Percentiles rank a stretch among this genome's conserved stretches.
phyloP scores from a whole-genome alignment of 2,888 invertebrate genomes.

The Chymomyza fuscimana region DNA sequence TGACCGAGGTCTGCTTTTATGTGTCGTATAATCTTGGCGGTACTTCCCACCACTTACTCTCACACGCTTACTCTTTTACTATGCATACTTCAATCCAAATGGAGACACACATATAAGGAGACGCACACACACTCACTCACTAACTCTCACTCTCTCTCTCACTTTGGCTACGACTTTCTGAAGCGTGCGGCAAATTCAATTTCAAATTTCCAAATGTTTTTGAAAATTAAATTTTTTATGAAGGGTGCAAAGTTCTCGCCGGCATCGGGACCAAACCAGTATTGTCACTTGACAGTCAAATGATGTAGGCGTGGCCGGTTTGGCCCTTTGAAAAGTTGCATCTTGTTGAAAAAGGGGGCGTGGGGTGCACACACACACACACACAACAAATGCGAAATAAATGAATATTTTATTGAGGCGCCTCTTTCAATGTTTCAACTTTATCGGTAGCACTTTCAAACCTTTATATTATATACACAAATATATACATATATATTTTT shows the following conservation, averaged over 20 bases:
- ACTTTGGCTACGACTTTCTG: constrained; percentile 42
- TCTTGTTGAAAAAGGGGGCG: constrained; percentile 31
- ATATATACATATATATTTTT: not conserved
- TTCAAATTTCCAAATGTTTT: constrained; percentile 72
- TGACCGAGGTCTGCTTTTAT: not conserved
- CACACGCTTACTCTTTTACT: not conserved
- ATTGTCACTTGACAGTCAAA: not conserved
- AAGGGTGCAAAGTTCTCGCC: constrained; percentile 49
- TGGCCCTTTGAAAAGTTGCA: constrained; percentile 59
- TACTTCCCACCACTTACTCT: not conserved
- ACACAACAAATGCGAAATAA: constrained; percentile 55
- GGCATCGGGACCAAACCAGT: not conserved
- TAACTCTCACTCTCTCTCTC: not conserved
- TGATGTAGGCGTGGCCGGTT: not conserved
- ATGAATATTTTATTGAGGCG: constrained; percentile 66
- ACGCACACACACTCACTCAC: constrained; percentile 8
- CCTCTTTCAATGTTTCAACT: not conserved
- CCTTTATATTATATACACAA: not conserved
- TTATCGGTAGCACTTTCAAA: not conserved
- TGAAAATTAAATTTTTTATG: constrained; percentile 70
- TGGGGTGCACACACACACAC: not conserved
- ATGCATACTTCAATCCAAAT: not conserved
- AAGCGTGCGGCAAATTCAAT: constrained; percentile 71
- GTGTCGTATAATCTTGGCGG: not conserved
- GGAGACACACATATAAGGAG: not conserved